A percentile compares a stretch with the other conserved stretches of the same genome.
Evolutionary conservation across 2,888 invertebrate species (phyloP).

Genomic region (Diachrysia chrysitis): DNA sequence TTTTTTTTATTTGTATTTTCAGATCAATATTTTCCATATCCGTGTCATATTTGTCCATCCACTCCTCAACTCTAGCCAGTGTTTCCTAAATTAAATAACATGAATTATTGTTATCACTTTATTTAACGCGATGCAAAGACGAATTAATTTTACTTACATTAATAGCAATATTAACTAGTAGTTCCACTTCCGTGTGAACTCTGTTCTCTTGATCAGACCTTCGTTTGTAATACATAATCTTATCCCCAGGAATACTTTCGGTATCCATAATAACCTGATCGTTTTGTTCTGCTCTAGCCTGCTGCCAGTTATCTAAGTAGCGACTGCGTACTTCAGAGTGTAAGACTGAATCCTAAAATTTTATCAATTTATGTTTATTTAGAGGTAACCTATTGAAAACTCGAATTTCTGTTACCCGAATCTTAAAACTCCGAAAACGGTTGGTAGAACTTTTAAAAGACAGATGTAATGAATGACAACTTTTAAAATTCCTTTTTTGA

Average conservation of each 20-base stretch:
- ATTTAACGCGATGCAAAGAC: not conserved
- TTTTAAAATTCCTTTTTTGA: too few species aligned
- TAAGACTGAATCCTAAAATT: constrained; percentile 47
- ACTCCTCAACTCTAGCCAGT: constrained; percentile 73
- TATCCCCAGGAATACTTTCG: constrained; percentile 60
- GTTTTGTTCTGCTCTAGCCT: constrained; percentile 77
- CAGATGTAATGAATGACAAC: too few species aligned
- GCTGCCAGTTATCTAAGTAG: constrained; percentile 76
- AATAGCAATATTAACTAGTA: constrained; percentile 71
- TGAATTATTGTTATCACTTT: not conserved
- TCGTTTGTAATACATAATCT: constrained; percentile 71
- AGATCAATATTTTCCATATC: constrained; percentile 79
- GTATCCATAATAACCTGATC: constrained; percentile 61
- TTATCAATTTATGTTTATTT: not conserved
- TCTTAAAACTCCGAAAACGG: too few species aligned
- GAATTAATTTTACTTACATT: constrained; percentile 65
- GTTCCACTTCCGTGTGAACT: constrained; percentile 78
- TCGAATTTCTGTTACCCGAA: too few species aligned
- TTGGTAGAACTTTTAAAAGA: too few species aligned
- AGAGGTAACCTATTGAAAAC: too few species aligned
- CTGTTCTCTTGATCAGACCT: constrained; percentile 74
- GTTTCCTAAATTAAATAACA: constrained; percentile 74
- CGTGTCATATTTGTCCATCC: constrained; percentile 81
- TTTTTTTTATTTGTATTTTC: constrained; percentile 78
- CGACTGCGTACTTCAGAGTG: constrained; percentile 57